Evolutionary conservation across 2,113 vertebrate genomes (phyloP).

Genomic region (Cynopterus brachyotis): DNA sequence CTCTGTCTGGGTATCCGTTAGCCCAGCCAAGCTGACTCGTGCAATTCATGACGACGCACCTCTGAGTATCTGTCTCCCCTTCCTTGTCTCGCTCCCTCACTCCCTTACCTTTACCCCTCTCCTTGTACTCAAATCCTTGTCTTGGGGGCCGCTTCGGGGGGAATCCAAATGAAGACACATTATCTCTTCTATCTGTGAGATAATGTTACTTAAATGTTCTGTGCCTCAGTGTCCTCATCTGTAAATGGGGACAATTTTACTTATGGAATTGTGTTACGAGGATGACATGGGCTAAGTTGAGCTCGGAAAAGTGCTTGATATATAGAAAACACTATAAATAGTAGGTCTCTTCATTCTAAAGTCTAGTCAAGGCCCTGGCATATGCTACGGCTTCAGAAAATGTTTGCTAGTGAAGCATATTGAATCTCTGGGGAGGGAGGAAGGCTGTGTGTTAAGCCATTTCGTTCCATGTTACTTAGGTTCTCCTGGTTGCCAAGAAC

Average conservation of each 20-base stretch:
- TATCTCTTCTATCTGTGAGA: not conserved
- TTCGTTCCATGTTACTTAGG: not conserved
- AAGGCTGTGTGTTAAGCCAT: not conserved
- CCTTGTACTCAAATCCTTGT: not conserved
- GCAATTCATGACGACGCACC: not conserved
- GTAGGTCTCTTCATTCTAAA: not conserved
- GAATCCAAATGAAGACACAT: not conserved
- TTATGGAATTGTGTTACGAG: not conserved
- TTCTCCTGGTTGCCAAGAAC: slow-evolving; percentile 40
- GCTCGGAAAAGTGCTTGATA: not conserved
- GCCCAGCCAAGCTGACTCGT: not conserved
- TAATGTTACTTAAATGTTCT: not conserved
- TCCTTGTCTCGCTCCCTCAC: not conserved
- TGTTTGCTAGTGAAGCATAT: not conserved
- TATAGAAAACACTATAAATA: not conserved
- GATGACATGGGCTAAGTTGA: not conserved
- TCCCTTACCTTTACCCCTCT: not conserved
- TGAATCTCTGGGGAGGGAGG: not conserved
- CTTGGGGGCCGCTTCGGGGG: not conserved
- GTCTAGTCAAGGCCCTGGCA: not conserved
- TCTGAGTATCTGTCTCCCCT: not conserved
- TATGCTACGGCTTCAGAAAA: not conserved
- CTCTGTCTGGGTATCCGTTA: not conserved
- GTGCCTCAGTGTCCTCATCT: not conserved
- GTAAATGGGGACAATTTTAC: not conserved